Percentiles rank a stretch among this genome's conserved stretches.
Evolutionary conservation across 1,140 invertebrate species (phyloP).

Genomic region (Cotesia typhae): DNA sequence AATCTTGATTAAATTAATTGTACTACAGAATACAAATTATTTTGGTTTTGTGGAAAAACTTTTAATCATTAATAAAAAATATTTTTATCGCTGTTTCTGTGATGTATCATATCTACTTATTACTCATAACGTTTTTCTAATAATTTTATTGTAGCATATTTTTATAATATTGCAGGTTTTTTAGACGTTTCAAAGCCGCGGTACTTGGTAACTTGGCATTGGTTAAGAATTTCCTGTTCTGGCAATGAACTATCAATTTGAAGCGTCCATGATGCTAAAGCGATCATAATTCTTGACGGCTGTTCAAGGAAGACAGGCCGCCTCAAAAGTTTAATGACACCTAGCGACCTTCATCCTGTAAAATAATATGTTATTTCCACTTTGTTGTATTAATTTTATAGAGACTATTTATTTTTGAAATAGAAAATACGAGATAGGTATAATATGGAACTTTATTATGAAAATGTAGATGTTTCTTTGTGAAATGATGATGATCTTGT

Average conservation of each 20-base stretch:
- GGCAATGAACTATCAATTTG: slow-evolving; percentile 35
- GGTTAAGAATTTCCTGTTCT: slow-evolving; percentile 20
- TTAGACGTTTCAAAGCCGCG: background rate
- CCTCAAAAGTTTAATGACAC: slow-evolving; percentile 16
- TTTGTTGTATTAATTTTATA: background rate
- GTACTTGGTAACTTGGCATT: slow-evolving; percentile 8
- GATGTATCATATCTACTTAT: too few relatives aligned
- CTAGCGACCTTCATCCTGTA: background rate
- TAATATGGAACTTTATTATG: background rate
- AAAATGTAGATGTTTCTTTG: background rate
- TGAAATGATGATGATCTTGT: slow-evolving; percentile 4
- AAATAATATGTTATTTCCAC: background rate
- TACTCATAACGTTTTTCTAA: too few relatives aligned
- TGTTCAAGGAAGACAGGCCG: slow-evolving; percentile 2
- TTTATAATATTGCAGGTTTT: background rate
- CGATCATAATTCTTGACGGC: slow-evolving; percentile 30
- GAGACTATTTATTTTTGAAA: background rate
- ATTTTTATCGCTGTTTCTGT: too few relatives aligned
- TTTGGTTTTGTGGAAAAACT: too few relatives aligned
- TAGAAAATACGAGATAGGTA: background rate
- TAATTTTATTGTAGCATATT: too few relatives aligned
- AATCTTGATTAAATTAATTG: too few relatives aligned
- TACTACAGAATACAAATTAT: too few relatives aligned
- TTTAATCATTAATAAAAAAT: too few relatives aligned
- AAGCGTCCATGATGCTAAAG: slow-evolving; percentile 28